A percentile compares a stretch with the other conserved stretches of the same genome.
These are phyloP conservation scores for Andrena haemorrhoa DNA, from an alignment of 2,888 invertebrate species.

Conservation along the genomic window DNA sequence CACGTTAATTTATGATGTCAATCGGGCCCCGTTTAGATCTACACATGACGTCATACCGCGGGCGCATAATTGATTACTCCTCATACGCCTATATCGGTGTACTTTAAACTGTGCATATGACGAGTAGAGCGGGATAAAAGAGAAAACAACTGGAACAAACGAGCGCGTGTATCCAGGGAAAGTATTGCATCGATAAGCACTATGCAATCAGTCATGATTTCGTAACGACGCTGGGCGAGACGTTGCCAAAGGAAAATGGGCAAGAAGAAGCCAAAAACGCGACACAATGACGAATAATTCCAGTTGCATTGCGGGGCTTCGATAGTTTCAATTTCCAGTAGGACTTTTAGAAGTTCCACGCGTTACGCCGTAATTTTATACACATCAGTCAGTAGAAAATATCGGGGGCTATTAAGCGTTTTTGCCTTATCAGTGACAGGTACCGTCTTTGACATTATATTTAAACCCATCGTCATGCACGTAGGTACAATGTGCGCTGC, in stretches of 20 bases:
- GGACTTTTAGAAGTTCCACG: not conserved
- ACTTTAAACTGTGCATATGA: not conserved
- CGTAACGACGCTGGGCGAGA: not conserved
- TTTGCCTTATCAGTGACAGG: too few species aligned
- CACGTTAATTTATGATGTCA: not conserved
- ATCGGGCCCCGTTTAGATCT: constrained; percentile 11
- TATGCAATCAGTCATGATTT: not conserved
- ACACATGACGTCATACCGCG: not conserved
- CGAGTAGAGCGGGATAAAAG: not conserved
- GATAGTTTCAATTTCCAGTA: not conserved
- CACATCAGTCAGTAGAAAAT: not conserved
- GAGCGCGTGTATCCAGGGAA: not conserved
- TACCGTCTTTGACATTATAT: too few species aligned
- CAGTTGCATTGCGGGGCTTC: not conserved
- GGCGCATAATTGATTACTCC: not conserved
- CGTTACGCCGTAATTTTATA: not conserved
- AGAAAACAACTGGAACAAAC: not conserved
- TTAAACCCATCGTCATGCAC: too few species aligned
- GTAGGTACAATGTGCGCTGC: too few species aligned
- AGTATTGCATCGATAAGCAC: not conserved
- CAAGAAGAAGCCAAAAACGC: not conserved
- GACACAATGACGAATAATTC: not conserved
- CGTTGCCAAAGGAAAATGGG: not conserved
- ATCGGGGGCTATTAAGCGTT: too few species aligned
- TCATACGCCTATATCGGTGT: constrained; percentile 1